Percentiles rank a stretch among this genome's conserved stretches.
Evolutionary conservation across 2,797 vertebrate species (phyloP).

Genomic region (Pyrocephalus nanus): DNA sequence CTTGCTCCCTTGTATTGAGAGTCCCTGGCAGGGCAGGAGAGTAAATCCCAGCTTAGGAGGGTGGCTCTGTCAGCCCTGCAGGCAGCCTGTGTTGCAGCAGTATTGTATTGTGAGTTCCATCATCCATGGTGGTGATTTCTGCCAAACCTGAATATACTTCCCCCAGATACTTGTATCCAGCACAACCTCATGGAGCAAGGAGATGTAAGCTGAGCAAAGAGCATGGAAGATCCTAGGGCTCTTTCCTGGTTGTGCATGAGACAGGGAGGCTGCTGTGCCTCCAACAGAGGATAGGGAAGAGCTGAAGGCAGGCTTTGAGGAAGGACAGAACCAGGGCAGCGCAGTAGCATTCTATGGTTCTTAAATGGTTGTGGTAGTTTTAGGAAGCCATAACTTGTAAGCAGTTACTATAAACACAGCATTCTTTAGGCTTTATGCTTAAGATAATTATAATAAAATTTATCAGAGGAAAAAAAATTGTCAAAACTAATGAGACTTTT

Average conservation of each 20-base stretch:
- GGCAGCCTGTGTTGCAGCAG: neutral
- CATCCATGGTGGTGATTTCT: neutral
- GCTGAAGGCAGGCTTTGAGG: neutral
- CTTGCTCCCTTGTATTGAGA: neutral
- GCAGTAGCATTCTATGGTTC: neutral
- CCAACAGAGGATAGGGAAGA: neutral
- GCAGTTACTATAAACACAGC: neutral
- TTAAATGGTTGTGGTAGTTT: neutral
- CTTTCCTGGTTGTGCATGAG: neutral
- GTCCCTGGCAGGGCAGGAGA: neutral
- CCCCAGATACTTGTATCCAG: neutral
- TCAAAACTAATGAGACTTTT: slow-evolving; percentile 4
- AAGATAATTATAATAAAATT: neutral
- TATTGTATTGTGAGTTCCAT: neutral
- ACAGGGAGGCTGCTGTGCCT: neutral
- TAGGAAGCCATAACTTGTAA: neutral
- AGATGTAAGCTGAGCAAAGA: neutral
- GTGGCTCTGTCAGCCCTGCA: neutral
- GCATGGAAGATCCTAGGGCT: neutral
- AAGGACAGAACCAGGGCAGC: neutral
- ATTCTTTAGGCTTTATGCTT: neutral
- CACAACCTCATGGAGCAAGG: neutral
- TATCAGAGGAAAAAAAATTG: neutral
- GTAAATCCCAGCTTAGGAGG: slow-evolving; percentile 19
- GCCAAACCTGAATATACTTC: neutral